Evolutionary conservation across 2,797 vertebrate species (phyloP).

Genomic region (Enoplosus armatus): DNA sequence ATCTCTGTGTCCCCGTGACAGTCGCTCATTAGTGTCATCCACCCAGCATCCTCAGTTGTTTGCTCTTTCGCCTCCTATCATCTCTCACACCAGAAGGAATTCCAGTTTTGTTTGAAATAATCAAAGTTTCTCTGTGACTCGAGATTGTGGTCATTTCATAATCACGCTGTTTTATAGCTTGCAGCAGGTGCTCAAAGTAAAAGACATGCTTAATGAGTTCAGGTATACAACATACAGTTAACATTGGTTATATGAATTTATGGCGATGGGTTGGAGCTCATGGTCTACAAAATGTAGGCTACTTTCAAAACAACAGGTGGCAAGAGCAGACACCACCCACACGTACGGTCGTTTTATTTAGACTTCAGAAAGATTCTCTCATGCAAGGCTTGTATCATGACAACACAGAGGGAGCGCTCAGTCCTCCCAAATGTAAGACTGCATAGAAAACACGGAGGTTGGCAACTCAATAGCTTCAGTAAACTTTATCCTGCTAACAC

Average conservation of each 20-base stretch:
- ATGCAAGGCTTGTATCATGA: constrained; percentile 22
- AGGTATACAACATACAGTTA: background rate
- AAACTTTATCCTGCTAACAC: constrained; percentile 9
- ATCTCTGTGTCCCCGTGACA: constrained; percentile 31
- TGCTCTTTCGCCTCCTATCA: constrained; percentile 32
- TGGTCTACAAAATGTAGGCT: constrained; percentile 19
- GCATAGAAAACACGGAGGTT: constrained; percentile 6
- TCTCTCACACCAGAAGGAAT: constrained; percentile 19
- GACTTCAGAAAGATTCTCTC: constrained; percentile 20
- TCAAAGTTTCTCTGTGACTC: constrained; percentile 3
- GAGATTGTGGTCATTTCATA: background rate
- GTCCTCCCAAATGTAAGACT: constrained; percentile 26
- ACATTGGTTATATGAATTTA: constrained; percentile 6
- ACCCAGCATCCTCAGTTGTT: constrained; percentile 29
- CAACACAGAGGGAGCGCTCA: background rate
- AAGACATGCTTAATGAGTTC: constrained; percentile 5
- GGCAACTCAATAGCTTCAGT: constrained; percentile 3
- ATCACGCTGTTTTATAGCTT: background rate
- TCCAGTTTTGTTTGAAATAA: constrained; percentile 15
- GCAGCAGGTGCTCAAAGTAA: background rate
- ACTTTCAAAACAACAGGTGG: constrained; percentile 30
- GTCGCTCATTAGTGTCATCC: constrained; percentile 61
- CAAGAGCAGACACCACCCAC: constrained; percentile 24
- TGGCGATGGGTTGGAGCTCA: constrained; percentile 6
- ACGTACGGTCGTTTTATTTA: constrained; percentile 25